Percentiles rank a stretch among this genome's conserved stretches.
These are phyloP conservation scores for Planococcus citri DNA, from an alignment of 1,140 invertebrate species.

Conservation along the genomic window DNA sequence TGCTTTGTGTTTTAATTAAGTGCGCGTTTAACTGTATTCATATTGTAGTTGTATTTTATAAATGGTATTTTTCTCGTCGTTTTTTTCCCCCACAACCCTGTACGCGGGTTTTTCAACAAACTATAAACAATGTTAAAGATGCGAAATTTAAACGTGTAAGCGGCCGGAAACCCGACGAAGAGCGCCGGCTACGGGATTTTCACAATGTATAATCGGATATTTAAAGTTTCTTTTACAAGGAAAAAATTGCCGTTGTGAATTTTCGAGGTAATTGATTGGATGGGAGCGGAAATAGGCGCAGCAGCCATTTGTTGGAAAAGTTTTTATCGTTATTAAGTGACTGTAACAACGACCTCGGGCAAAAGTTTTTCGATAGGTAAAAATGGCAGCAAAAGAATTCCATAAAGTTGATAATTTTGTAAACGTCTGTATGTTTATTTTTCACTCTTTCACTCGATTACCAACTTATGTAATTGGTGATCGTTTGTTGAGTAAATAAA, in stretches of 20 bases:
- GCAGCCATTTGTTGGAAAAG: not conserved
- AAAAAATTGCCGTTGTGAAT: not conserved
- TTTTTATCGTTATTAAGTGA: not conserved
- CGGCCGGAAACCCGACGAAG: too few species aligned
- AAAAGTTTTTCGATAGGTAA: not conserved
- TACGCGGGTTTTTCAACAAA: too few species aligned
- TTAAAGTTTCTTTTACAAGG: not conserved
- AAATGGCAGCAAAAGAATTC: not conserved
- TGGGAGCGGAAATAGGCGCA: not conserved
- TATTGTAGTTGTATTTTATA: too few species aligned
- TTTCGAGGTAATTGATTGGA: not conserved
- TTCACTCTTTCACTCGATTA: constrained; percentile 6
- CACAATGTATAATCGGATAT: not conserved
- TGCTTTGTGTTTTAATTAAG: not conserved
- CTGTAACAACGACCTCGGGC: not conserved
- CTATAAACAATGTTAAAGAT: not conserved
- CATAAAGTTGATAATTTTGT: not conserved
- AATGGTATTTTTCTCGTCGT: too few species aligned
- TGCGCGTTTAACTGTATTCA: not conserved
- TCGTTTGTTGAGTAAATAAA: constrained; percentile 8
- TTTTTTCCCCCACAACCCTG: too few species aligned
- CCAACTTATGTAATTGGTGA: not conserved
- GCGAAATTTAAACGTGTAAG: not conserved
- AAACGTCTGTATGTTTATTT: constrained; percentile 3
- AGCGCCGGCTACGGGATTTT: too few species aligned